A percentile compares a stretch with the other conserved stretches of the same genome.
These are phyloP conservation scores for Gavia stellata DNA, from an alignment of 2,113 vertebrate species.

Conservation along the genomic window DNA sequence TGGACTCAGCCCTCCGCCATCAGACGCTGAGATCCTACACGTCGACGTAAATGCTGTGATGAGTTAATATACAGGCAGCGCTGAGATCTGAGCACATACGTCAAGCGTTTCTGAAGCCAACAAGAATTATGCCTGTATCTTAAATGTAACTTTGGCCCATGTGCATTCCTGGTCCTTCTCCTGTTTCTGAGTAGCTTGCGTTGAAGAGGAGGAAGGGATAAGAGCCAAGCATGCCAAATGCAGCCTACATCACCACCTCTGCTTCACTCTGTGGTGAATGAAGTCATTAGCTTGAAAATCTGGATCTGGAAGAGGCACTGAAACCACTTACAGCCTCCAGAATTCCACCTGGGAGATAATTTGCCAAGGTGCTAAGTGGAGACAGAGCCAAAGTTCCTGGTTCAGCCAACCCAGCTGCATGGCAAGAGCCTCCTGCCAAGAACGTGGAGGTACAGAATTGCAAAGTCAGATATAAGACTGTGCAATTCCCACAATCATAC, in stretches of 20 bases:
- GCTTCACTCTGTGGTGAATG: slow-evolving; percentile 21
- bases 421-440: slow-evolving; percentile 32
- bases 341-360: slow-evolving; percentile 54
- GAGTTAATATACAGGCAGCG: background rate
- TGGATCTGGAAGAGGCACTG: slow-evolving; percentile 27
- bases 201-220: background rate
- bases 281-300: slow-evolving; percentile 46
- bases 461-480: slow-evolving; percentile 6
- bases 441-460: background rate
- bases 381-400: slow-evolving; percentile 33
- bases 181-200: background rate
- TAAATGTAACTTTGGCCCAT: background rate
- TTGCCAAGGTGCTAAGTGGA: slow-evolving; percentile 48
- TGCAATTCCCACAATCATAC: background rate
- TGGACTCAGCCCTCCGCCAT: background rate
- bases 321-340: slow-evolving; percentile 26
- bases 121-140: background rate
- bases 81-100: background rate
- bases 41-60: background rate
- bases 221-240: background rate
- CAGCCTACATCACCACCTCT: background rate
- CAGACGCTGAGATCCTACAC: background rate
- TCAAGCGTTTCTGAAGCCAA: background rate
- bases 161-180: background rate
- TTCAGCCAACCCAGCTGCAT: slow-evolving; percentile 43